A percentile compares a stretch with the other conserved stretches of the same genome.
Evolutionary conservation across 2,888 invertebrate genomes (phyloP).

Genomic region (Drosophila pseudotakahashii): DNA sequence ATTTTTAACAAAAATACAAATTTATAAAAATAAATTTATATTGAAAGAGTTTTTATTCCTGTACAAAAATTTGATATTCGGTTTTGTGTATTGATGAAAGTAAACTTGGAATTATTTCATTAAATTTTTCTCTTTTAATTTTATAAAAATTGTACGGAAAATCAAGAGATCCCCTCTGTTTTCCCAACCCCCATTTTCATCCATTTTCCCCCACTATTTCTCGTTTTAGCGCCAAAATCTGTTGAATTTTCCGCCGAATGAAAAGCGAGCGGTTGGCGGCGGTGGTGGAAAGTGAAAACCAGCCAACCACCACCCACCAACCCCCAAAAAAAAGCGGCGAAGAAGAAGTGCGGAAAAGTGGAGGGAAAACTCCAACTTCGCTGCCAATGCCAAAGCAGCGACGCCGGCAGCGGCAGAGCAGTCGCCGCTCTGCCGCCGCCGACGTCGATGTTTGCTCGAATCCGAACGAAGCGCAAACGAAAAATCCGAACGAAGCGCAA

Average conservation of each 20-base stretch:
- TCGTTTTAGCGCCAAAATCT: constrained; percentile 66
- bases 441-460: too few relatives aligned
- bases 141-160: too few relatives aligned
- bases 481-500: neutral
- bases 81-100: too few relatives aligned
- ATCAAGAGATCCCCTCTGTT: too few relatives aligned
- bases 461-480: too few relatives aligned
- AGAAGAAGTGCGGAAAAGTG: constrained; percentile 5
- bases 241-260: constrained; percentile 70
- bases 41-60: too few relatives aligned
- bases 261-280: constrained; percentile 70
- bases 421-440: neutral
- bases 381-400: constrained; percentile 39
- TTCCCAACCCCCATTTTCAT: constrained; percentile 19
- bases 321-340: constrained; percentile 27
- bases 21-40: too few relatives aligned
- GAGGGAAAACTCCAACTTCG: constrained; percentile 23
- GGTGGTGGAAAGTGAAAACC: constrained; percentile 78
- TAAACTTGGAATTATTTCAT: too few relatives aligned
- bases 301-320: constrained; percentile 77
- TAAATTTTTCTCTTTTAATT: too few relatives aligned
- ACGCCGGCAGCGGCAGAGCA: neutral
- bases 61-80: too few relatives aligned
- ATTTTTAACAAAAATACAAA: too few relatives aligned
- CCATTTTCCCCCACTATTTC: constrained; percentile 35